Percentiles rank a stretch among this genome's conserved stretches.
Evolutionary conservation across 2,797 vertebrate genomes (phyloP).

Genomic region (Paramormyrops hopkinsi): DNA sequence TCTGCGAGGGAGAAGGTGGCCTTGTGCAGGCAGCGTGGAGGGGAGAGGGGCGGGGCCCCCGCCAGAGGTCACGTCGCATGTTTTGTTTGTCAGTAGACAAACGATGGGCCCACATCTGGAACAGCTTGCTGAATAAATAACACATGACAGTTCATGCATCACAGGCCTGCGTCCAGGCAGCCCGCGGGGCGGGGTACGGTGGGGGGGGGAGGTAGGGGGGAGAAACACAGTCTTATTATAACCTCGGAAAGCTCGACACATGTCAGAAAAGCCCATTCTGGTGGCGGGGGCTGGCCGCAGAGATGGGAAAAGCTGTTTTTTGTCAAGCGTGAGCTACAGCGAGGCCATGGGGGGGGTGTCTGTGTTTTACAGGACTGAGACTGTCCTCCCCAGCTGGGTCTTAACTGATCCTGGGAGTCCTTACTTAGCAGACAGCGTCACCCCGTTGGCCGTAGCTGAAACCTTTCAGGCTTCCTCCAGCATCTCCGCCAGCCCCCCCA

Average conservation of each 20-base stretch:
- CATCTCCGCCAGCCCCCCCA: background rate
- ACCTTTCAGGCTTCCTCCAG: background rate
- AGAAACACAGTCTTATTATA: slow-evolving; percentile 82
- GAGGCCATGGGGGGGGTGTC: slow-evolving; percentile 26
- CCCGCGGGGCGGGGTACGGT: slow-evolving; percentile 39
- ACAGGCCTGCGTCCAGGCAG: slow-evolving; percentile 75
- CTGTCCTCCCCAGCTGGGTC: background rate
- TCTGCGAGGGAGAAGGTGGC: slow-evolving; percentile 9
- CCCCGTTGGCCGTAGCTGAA: background rate
- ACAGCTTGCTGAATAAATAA: slow-evolving; percentile 87
- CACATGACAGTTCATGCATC: slow-evolving; percentile 78
- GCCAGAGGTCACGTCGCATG: slow-evolving; percentile 71
- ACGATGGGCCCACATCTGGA: slow-evolving; percentile 87
- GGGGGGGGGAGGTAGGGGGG: slow-evolving; percentile 47
- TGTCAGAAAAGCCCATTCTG: slow-evolving; percentile 45
- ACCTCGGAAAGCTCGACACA: slow-evolving; percentile 77
- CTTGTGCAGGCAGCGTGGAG: background rate
- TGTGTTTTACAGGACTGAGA: background rate
- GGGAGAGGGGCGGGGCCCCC: background rate
- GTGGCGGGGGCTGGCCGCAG: slow-evolving; percentile 28
- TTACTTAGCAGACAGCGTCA: background rate
- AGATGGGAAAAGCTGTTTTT: slow-evolving; percentile 37
- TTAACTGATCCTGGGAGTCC: background rate
- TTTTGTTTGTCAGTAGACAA: slow-evolving; percentile 82
- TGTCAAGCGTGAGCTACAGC: slow-evolving; percentile 35